These are phyloP conservation scores for Ormia ochracea DNA, from an alignment of 2,888 invertebrate species.

Conservation along the genomic window DNA sequence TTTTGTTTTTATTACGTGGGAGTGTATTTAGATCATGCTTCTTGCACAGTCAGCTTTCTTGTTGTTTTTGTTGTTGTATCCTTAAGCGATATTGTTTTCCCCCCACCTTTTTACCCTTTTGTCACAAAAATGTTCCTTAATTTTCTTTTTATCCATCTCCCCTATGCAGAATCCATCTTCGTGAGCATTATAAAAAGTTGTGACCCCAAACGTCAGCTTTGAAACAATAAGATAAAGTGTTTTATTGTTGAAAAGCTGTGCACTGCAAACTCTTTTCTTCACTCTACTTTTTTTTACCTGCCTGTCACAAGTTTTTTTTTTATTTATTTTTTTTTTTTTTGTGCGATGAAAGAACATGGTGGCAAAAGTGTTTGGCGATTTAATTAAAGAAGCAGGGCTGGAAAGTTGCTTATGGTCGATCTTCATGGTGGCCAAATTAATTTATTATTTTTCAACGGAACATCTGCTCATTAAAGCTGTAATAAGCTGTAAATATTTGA, in stretches of 20 bases:
- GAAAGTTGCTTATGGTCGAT: no score
- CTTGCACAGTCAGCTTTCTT: no score
- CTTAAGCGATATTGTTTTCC: conserved; percentile 6
- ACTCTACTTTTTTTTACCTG: not conserved
- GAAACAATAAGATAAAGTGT: conserved; percentile 50
- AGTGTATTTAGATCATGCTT: no score
- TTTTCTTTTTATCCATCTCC: not conserved
- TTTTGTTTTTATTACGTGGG: not conserved
- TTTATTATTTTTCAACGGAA: no score
- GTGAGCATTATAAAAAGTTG: conserved; percentile 56
- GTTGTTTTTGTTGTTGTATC: conserved; percentile 9
- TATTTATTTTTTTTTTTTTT: not conserved
- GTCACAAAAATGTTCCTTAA: conserved; percentile 4
- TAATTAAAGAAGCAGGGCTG: not conserved
- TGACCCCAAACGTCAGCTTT: conserved; percentile 60
- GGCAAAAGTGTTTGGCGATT: not conserved
- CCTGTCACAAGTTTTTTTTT: not conserved
- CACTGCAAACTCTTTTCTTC: not conserved
- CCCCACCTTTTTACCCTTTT: not conserved
- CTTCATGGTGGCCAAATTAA: no score
- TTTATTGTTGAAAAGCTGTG: conserved; percentile 35
- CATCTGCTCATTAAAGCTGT: no score
- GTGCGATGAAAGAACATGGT: not conserved
- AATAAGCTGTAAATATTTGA: no score
- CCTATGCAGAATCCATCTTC: not conserved